Conservation (phyloP, 1,140 invertebrate genomes). For the Sweltsa coloradensis region DNA sequence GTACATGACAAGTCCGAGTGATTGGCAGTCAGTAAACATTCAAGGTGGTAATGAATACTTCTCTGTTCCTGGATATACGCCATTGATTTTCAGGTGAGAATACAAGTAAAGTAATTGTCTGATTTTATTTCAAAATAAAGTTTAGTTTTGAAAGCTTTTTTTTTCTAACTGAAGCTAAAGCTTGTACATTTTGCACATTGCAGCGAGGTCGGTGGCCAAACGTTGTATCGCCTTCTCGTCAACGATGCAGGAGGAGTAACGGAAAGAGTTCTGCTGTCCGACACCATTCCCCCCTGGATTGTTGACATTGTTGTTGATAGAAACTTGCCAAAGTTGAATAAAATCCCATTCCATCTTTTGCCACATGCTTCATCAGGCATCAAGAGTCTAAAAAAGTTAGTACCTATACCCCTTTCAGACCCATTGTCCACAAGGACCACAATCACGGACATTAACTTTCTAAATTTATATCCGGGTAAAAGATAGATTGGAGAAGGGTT, state of each 20-base stretch:
- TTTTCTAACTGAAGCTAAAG: too few relatives aligned
- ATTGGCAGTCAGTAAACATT: too few relatives aligned
- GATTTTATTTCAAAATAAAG: too few relatives aligned
- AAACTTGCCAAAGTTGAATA: conserved; percentile 90
- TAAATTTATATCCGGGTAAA: too few relatives aligned
- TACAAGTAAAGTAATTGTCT: not conserved
- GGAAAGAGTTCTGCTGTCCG: conserved; percentile 82
- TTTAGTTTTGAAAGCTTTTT: too few relatives aligned
- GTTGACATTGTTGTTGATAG: conserved; percentile 90
- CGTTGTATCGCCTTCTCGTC: conserved; percentile 79
- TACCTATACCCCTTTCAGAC: conserved; percentile 5
- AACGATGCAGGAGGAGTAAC: conserved; percentile 92
- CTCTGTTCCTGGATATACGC: conserved; percentile 87
- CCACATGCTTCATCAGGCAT: conserved; percentile 82
- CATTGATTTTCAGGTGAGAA: conserved; percentile 82
- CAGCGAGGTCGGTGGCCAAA: conserved; percentile 90
- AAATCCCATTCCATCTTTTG: conserved; percentile 93
- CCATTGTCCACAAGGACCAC: too few relatives aligned
- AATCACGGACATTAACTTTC: too few relatives aligned
- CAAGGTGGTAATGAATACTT: conserved; percentile 74
- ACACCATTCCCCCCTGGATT: conserved; percentile 94
- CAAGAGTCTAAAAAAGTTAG: conserved; percentile 88
- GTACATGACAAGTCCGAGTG: too few relatives aligned
- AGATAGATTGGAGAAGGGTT: too few relatives aligned
- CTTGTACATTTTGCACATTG: conserved; percentile 15